Conservation (phyloP, 2,888 invertebrate species). For the Ypsolopha scabrella region DNA sequence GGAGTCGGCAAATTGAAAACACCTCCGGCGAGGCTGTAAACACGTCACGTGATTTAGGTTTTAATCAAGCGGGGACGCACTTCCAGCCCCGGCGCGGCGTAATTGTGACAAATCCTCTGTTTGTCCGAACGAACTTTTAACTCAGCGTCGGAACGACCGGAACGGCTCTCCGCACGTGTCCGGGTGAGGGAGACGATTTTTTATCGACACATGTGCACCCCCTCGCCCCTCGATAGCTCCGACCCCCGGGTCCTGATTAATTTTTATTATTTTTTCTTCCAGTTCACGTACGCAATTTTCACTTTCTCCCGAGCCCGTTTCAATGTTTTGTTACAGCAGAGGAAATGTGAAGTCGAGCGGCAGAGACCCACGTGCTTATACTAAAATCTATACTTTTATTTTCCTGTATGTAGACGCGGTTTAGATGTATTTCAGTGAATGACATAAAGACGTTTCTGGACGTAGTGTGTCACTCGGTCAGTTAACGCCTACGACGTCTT, state of each 20-base stretch:
- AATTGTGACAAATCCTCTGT: conserved; percentile 72
- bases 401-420: conserved; percentile 18
- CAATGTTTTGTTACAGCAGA: conserved; percentile 4
- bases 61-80: conserved; percentile 65
- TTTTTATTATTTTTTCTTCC: conserved; percentile 70
- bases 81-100: conserved; percentile 56
- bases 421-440: conserved; percentile 32
- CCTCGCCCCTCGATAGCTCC: conserved; percentile 20
- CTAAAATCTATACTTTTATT: conserved; percentile 21
- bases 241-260: conserved; percentile 50
- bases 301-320: conserved; percentile 29
- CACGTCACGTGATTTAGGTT: conserved; percentile 72
- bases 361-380: conserved; percentile 19
- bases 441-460: neutral
- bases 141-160: conserved; percentile 53
- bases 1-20: conserved; percentile 69
- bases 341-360: neutral
- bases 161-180: conserved; percentile 65
- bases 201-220: conserved; percentile 67
- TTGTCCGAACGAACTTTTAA: conserved; percentile 69
- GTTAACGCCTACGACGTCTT: conserved; percentile 57
- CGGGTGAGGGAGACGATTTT: conserved; percentile 53
- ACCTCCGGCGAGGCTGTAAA: conserved; percentile 68
- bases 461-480: neutral
- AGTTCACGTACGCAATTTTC: conserved; percentile 70